phyloP scores from a whole-genome alignment of 2,113 vertebrate genomes.

The Austrofundulus limnaeus region DNA sequence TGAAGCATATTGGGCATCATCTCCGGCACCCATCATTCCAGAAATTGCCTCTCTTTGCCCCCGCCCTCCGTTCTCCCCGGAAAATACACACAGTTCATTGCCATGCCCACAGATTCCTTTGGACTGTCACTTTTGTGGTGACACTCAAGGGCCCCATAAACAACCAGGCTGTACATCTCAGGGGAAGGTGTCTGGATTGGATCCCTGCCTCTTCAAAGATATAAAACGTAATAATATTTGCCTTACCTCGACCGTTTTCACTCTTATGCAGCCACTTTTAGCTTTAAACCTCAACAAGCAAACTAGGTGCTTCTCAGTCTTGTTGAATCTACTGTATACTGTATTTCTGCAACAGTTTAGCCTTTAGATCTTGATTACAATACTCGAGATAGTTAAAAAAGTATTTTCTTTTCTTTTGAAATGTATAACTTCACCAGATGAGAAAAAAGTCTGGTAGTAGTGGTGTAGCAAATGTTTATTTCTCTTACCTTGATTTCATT shows the following conservation, averaged over 20 bases:
- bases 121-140: conserved; percentile 57
- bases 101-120: conserved; percentile 42
- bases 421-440: too few species aligned
- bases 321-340: too few species aligned
- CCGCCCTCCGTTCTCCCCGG: conserved; percentile 22
- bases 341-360: conserved; percentile 9
- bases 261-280: conserved; percentile 1
- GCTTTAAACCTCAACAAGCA: conserved; percentile 21
- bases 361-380: not conserved
- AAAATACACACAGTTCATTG: conserved; percentile 59
- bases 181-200: conserved; percentile 52
- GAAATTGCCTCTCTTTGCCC: conserved; percentile 72
- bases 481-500: not conserved
- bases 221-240: conserved; percentile 68
- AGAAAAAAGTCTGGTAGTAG: too few species aligned
- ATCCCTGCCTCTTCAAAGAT: conserved; percentile 58
- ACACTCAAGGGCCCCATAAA: conserved; percentile 63
- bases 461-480: not conserved
- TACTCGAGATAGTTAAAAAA: too few species aligned
- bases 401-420: too few species aligned
- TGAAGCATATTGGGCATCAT: conserved; percentile 74
- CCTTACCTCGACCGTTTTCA: conserved; percentile 34
- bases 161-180: conserved; percentile 58
- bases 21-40: conserved; percentile 67
- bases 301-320: not conserved